phyloP scores from a whole-genome alignment of 2,113 vertebrate genomes.

The Callipepla squamata region DNA sequence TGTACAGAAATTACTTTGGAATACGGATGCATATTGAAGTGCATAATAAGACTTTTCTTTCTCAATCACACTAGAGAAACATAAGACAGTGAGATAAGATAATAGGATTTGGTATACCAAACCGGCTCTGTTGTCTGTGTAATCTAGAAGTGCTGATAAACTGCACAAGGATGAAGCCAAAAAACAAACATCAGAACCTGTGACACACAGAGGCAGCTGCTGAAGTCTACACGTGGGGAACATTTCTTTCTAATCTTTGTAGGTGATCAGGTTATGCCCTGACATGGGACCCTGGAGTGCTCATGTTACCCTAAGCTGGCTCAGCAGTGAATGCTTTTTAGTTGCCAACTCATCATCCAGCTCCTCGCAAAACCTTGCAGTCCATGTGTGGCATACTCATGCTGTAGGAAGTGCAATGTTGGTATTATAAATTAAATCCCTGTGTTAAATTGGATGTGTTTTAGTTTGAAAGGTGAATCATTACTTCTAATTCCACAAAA shows the following conservation, averaged over 20 bases:
- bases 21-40: background rate
- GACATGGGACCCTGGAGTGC: background rate
- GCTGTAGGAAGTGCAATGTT: background rate
- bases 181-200: background rate
- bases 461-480: background rate
- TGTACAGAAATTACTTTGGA: background rate
- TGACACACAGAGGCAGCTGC: background rate
- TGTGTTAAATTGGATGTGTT: background rate
- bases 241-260: conserved; percentile 59
- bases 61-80: background rate
- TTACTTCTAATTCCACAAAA: background rate
- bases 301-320: conserved; percentile 20
- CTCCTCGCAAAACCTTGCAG: background rate
- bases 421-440: background rate
- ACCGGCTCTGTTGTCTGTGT: background rate
- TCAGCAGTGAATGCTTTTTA: conserved; percentile 39
- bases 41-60: background rate
- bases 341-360: background rate
- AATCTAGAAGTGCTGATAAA: background rate
- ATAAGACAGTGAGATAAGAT: background rate
- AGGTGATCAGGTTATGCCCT: conserved; percentile 46
- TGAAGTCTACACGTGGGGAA: background rate
- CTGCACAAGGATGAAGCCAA: conserved; percentile 5
- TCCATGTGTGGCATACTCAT: background rate
- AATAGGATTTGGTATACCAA: background rate